Evolutionary conservation across 2,113 vertebrate species (phyloP), one percentile per base, ranked within the genome.

Genomic region (Mionectes macconnelli): DNA sequence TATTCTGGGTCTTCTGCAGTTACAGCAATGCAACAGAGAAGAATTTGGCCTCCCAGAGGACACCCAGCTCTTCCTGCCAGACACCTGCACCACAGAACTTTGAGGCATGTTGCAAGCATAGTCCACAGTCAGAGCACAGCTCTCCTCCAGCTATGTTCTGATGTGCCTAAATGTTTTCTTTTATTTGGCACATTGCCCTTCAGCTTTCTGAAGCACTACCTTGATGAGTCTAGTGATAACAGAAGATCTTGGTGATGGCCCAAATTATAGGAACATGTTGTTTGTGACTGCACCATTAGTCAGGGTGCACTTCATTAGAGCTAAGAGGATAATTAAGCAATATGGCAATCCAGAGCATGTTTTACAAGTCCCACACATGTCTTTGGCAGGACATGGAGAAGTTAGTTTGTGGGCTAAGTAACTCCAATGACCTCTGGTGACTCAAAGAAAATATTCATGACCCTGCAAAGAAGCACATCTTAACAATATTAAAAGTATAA

Each of bases 291-390:
- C 92, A 93, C 49, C 90, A 95, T 96, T 96, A 95, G 73, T 97
- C 93, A 97, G 89, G 91, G 92, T 75, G 73, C 84, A 85, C 76
- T 93, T 96, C 94, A 96, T 97, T 96, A 97, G 87, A 84, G 66
- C 82, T 95, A 80, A 80, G 95, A 91, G 79, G 66, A 93, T 94
- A 96, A 97, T 97, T 94, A 97, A 84, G 85, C 91, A 90, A 87
- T 93, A 94, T 59, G 50, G 90, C 95, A 97, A 90, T 78, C 39
- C 57, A 85, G 74, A 91, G 77, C 60, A 88, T 83, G 89, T 89
- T 97, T 96, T 94, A 96, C 76, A 88, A 96, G 79, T 85, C 87
- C 87, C 77, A 91, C 80, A 91, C 90, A 84, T 33, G 76, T 56
- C 53, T 93, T 87, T 31, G 79, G 37, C n/a, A 86, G 76, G 73